Percentiles rank a stretch among this genome's conserved stretches.
Evolutionary conservation across 2,797 vertebrate species (phyloP).

Genomic region (Anas acuta): DNA sequence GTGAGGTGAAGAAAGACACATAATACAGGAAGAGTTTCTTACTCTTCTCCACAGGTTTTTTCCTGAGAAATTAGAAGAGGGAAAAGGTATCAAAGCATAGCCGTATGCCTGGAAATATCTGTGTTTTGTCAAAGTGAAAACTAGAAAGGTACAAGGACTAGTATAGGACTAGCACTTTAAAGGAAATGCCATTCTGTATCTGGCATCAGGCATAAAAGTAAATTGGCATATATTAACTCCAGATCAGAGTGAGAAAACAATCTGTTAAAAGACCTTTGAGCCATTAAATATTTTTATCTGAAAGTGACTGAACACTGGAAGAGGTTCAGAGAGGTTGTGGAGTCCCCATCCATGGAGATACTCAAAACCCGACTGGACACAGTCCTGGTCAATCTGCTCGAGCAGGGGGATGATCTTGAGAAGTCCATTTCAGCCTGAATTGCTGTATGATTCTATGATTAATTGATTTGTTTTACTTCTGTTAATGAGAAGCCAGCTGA

Average conservation of each 20-base stretch:
- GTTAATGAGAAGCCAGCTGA: neutral
- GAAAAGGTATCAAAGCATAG: neutral
- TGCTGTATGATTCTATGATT: neutral
- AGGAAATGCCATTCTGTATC: neutral
- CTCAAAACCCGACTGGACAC: neutral
- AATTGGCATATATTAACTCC: neutral
- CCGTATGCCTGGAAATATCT: neutral
- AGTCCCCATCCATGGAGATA: neutral
- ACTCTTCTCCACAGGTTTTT: conserved; percentile 77
- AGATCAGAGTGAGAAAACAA: neutral
- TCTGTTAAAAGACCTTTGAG: neutral
- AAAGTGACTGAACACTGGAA: neutral
- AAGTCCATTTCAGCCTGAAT: neutral
- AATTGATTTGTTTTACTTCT: neutral
- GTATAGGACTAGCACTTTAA: neutral
- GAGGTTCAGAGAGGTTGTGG: neutral
- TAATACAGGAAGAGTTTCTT: conserved; percentile 77
- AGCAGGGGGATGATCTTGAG: neutral
- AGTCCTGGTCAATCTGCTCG: neutral
- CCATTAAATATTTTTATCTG: neutral
- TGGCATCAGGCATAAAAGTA: neutral
- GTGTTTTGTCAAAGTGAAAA: neutral
- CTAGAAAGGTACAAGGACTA: neutral
- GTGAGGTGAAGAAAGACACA: conserved; percentile 82
- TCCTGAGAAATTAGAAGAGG: conserved; percentile 58